Conservation (phyloP, 1,140 invertebrate species). For the Heliconius himera region DNA sequence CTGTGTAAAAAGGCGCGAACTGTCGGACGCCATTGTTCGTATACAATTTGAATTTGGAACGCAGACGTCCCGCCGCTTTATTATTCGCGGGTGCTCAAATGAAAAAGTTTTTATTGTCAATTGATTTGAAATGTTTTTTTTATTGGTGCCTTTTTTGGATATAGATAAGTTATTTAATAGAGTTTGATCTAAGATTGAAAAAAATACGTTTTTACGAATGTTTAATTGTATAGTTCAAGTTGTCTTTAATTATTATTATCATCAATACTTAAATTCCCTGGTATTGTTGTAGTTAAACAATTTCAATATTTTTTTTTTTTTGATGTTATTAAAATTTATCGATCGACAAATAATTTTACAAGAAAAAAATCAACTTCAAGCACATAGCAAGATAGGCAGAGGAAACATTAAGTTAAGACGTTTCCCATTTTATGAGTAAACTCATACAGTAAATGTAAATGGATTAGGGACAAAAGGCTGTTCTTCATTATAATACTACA, state of each 20-base stretch:
- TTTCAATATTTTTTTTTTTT: too few relatives aligned
- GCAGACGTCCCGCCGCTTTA: slow-evolving; percentile 64
- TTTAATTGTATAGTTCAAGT: not conserved
- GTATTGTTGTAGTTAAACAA: not conserved
- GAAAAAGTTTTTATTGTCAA: slow-evolving; percentile 64
- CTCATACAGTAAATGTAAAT: too few relatives aligned
- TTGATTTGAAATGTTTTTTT: slow-evolving; percentile 58
- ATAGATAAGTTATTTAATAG: slow-evolving; percentile 17
- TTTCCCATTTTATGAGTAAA: too few relatives aligned
- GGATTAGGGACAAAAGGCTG: too few relatives aligned
- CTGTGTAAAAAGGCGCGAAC: slow-evolving; percentile 69
- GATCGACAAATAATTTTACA: too few relatives aligned
- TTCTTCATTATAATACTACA: not conserved
- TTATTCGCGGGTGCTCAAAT: slow-evolving; percentile 72
- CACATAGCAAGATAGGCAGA: too few relatives aligned
- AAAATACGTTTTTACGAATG: not conserved
- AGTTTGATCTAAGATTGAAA: not conserved
- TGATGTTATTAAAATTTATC: too few relatives aligned
- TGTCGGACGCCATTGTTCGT: slow-evolving; percentile 65
- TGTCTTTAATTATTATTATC: not conserved
- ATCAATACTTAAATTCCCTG: too few relatives aligned
- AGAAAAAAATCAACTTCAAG: too few relatives aligned
- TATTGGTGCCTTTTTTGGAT: slow-evolving; percentile 18
- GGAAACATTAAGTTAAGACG: too few relatives aligned
- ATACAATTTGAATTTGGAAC: slow-evolving; percentile 70